A percentile compares a stretch with the other conserved stretches of the same genome.
Evolutionary conservation across 1,140 invertebrate genomes (phyloP).

Genomic region (Brachionus calyciflorus): DNA sequence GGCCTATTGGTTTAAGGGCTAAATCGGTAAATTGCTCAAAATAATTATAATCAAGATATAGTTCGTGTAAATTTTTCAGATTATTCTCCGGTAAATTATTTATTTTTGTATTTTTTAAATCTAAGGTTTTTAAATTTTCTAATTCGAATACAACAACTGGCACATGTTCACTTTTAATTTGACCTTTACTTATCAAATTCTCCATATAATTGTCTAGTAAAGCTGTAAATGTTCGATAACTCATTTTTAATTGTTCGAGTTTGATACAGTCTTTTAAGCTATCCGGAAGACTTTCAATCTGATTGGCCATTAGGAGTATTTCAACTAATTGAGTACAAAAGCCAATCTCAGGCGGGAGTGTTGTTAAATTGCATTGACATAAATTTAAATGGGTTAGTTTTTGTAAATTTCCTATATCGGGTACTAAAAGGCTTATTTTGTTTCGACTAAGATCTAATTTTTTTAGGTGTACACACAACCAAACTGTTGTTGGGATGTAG

Average conservation of each 20-base stretch:
- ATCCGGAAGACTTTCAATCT: slow-evolving; percentile 59
- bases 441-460: slow-evolving; percentile 56
- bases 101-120: slow-evolving; percentile 58
- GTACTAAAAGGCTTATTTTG: slow-evolving; percentile 56
- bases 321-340: slow-evolving; percentile 58
- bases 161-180: slow-evolving; percentile 60
- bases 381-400: slow-evolving; percentile 55
- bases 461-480: slow-evolving; percentile 52
- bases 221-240: slow-evolving; percentile 56
- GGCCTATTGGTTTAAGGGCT: slow-evolving; percentile 1
- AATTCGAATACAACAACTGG: slow-evolving; percentile 59
- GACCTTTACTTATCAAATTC: slow-evolving; percentile 55
- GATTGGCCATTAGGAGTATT: slow-evolving; percentile 58
- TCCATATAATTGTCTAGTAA: slow-evolving; percentile 57
- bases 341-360: slow-evolving; percentile 58
- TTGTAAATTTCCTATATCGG: slow-evolving; percentile 57
- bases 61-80: slow-evolving; percentile 53
- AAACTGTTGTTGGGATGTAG: slow-evolving; percentile 57
- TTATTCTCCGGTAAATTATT: slow-evolving; percentile 57
- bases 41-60: slow-evolving; percentile 57
- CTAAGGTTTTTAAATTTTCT: slow-evolving; percentile 53
- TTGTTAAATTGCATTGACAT: slow-evolving; percentile 57
- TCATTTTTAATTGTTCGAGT: slow-evolving; percentile 54
- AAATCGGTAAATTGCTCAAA: slow-evolving; percentile 53
- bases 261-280: slow-evolving; percentile 56